Percentiles rank a stretch among this genome's conserved stretches.
Evolutionary conservation across 1,140 invertebrate species (phyloP).

Genomic region (Drosophila ogumai): DNA sequence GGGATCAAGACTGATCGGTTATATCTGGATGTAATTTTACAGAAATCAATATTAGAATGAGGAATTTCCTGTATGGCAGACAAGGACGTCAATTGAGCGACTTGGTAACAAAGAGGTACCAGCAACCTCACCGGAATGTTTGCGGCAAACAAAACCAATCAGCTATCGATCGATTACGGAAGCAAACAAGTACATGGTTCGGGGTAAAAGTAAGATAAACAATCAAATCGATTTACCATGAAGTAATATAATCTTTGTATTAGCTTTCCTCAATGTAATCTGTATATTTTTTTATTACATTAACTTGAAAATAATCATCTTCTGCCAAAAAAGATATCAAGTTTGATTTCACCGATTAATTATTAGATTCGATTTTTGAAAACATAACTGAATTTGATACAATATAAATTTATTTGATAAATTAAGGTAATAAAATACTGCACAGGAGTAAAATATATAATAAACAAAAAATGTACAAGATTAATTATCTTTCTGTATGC

Average conservation of each 20-base stretch:
- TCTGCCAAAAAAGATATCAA: too few relatives aligned
- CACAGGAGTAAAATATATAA: too few relatives aligned
- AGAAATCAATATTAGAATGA: slow-evolving; percentile 33
- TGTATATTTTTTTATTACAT: too few relatives aligned
- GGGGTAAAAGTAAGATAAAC: slow-evolving; percentile 4
- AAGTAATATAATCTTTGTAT: neutral
- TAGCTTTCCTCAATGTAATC: neutral
- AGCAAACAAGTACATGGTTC: slow-evolving; percentile 51
- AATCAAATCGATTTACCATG: neutral
- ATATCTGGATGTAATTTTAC: slow-evolving; percentile 46
- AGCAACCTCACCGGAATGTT: slow-evolving; percentile 16
- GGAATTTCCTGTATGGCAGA: slow-evolving; percentile 62
- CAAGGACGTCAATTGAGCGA: slow-evolving; percentile 52
- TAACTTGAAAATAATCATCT: neutral
- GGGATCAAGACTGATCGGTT: neutral
- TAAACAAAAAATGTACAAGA: too few relatives aligned
- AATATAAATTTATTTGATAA: too few relatives aligned
- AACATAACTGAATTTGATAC: too few relatives aligned
- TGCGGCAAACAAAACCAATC: slow-evolving; percentile 27
- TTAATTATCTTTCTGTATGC: too few relatives aligned
- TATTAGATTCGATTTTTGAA: neutral
- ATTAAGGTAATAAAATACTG: too few relatives aligned
- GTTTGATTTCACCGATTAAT: neutral
- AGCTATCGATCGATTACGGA: slow-evolving; percentile 49
- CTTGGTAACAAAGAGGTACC: slow-evolving; percentile 5